Evolutionary conservation across 1,140 invertebrate species (phyloP).

Genomic region (Zelostemma sp.): DNA sequence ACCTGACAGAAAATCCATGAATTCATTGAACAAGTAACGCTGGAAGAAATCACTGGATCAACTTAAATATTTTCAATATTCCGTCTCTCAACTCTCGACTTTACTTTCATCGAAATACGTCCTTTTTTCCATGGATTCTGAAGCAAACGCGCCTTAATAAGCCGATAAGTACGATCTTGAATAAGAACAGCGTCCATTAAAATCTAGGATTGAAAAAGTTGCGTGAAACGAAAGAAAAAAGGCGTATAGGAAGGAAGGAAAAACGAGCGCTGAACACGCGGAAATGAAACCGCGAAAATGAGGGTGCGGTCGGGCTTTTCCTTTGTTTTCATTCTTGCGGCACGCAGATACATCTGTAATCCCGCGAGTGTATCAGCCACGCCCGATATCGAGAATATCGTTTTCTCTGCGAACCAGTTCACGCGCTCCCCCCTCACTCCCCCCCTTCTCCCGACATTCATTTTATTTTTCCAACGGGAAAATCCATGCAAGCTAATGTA

Average conservation of each 20-base stretch:
- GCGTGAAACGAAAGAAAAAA: background rate
- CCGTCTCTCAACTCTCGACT: too few relatives aligned
- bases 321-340: conserved; percentile 13
- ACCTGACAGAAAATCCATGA: background rate
- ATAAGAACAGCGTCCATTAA: background rate
- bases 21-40: too few relatives aligned
- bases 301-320: conserved; percentile 4
- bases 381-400: conserved; percentile 15
- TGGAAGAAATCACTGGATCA: too few relatives aligned
- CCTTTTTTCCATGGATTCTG: too few relatives aligned
- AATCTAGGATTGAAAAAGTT: background rate
- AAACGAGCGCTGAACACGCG: conserved; percentile 1
- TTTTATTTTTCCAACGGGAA: conserved; percentile 2
- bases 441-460: background rate
- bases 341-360: conserved; percentile 9
- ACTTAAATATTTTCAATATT: too few relatives aligned
- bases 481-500: conserved; percentile 10
- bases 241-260: too few relatives aligned
- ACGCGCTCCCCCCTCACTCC: background rate
- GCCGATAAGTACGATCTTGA: background rate
- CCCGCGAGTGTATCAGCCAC: conserved; percentile 12
- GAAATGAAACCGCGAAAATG: conserved; percentile 13
- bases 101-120: too few relatives aligned
- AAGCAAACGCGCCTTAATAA: background rate
- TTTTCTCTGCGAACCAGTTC: conserved; percentile 4